phyloP scores from a whole-genome alignment of 2,113 vertebrate species.

The Tetraodon nigroviridis region DNA sequence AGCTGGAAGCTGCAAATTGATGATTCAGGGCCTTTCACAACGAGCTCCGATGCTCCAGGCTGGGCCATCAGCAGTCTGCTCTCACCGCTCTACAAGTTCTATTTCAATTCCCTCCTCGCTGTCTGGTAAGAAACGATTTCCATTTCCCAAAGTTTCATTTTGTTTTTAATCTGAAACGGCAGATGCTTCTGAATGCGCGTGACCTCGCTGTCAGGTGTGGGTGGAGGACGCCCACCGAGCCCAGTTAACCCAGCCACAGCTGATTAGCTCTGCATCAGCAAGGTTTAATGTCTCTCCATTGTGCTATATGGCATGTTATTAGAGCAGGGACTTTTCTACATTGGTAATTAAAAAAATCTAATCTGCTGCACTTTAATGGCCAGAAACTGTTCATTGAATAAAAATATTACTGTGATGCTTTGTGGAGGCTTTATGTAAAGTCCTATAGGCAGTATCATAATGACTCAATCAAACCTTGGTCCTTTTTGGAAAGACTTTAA shows the following conservation, averaged over 20 bases:
- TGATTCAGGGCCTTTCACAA: conserved; percentile 9
- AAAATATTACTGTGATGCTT: background rate
- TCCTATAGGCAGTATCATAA: no score
- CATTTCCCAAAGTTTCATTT: background rate
- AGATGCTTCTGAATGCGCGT: background rate
- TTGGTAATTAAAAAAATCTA: background rate
- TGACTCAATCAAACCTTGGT: no score
- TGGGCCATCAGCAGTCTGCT: no score
- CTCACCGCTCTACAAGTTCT: no score
- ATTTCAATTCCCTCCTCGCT: no score
- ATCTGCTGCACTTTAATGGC: background rate
- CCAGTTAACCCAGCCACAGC: background rate
- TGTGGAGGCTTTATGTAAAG: background rate
- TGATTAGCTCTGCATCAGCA: background rate
- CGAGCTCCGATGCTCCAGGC: background rate
- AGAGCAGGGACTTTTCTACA: background rate
- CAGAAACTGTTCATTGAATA: background rate
- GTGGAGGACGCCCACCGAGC: background rate
- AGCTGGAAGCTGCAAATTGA: conserved; percentile 21
- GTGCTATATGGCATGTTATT: background rate
- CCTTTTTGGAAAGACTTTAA: no score
- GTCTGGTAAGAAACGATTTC: no score
- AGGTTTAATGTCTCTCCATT: background rate
- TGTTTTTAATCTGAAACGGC: background rate
- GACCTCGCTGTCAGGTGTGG: background rate